Conservation (phyloP, 2,113 vertebrate species). For the Cyanoderma ruficeps region DNA sequence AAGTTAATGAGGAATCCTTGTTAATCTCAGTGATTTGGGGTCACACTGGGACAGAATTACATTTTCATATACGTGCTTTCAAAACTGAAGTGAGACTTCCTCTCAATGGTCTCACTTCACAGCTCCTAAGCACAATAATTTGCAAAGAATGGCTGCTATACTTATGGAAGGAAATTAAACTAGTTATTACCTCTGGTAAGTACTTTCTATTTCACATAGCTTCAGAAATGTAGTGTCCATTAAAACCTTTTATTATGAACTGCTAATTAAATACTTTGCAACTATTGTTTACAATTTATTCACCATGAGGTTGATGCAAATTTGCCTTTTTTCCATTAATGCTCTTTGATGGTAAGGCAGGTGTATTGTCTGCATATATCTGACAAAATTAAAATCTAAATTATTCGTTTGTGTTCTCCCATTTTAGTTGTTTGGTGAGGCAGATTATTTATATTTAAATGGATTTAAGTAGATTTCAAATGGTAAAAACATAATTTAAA, state of each 20-base stretch:
- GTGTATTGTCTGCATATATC: not conserved
- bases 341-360: not conserved
- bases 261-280: not conserved
- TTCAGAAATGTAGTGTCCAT: not conserved
- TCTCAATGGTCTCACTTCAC: not conserved
- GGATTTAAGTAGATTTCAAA: not conserved
- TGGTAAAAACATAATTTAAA: not conserved
- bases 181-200: conserved; percentile 21
- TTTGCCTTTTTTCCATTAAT: not conserved
- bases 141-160: not conserved
- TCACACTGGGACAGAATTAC: not conserved
- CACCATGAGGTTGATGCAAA: not conserved
- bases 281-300: not conserved
- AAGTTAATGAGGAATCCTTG: not conserved
- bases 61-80: not conserved
- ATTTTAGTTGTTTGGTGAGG: conserved; percentile 15
- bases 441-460: not conserved
- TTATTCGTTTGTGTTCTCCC: not conserved
- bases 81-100: not conserved
- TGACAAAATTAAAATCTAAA: conserved; percentile 32
- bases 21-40: not conserved
- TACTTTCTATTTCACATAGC: conserved; percentile 18
- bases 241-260: conserved; percentile 10
- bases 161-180: conserved; percentile 36
- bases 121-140: conserved; percentile 28